Percentiles rank a stretch among this genome's conserved stretches.
Evolutionary conservation across 2,888 invertebrate genomes (phyloP).

Genomic region (Phania funesta): DNA sequence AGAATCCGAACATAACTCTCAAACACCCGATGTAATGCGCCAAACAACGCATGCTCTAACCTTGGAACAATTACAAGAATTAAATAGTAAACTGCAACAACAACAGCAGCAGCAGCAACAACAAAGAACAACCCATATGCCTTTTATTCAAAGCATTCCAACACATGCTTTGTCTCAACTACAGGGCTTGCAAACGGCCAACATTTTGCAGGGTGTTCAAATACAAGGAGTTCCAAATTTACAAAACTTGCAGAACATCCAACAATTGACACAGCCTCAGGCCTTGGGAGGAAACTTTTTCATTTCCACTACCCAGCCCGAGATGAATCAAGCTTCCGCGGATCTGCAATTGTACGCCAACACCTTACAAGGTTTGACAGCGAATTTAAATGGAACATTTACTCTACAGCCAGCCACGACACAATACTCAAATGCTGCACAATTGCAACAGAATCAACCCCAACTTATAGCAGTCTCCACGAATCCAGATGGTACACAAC

Average conservation of each 20-base stretch:
- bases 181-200: conserved; percentile 68
- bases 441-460: conserved; percentile 67
- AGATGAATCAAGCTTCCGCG: conserved; percentile 58
- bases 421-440: conserved; percentile 28
- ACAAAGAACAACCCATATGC: conserved; percentile 67
- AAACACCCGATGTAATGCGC: conserved; percentile 78
- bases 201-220: conserved; percentile 67
- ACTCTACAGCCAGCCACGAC: conserved; percentile 71
- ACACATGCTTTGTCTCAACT: conserved; percentile 53
- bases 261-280: conserved; percentile 74
- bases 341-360: conserved; percentile 76
- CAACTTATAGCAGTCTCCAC: conserved; percentile 76
- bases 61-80: conserved; percentile 69
- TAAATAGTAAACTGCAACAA: conserved; percentile 71
- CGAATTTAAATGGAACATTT: conserved; percentile 75
- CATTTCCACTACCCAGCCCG: conserved; percentile 70
- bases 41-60: conserved; percentile 69
- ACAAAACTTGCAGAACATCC: conserved; percentile 70
- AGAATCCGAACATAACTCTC: conserved; percentile 80
- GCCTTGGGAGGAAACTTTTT: conserved; percentile 76
- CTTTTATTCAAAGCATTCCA: conserved; percentile 72
- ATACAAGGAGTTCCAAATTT: conserved; percentile 68
- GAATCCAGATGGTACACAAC: conserved; percentile 75
- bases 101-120: conserved; percentile 54
- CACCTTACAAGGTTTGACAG: conserved; percentile 74